Base-by-base conservation (phyloP, 2,113 vertebrate genomes). In the Hiodon tergisus region DNA sequence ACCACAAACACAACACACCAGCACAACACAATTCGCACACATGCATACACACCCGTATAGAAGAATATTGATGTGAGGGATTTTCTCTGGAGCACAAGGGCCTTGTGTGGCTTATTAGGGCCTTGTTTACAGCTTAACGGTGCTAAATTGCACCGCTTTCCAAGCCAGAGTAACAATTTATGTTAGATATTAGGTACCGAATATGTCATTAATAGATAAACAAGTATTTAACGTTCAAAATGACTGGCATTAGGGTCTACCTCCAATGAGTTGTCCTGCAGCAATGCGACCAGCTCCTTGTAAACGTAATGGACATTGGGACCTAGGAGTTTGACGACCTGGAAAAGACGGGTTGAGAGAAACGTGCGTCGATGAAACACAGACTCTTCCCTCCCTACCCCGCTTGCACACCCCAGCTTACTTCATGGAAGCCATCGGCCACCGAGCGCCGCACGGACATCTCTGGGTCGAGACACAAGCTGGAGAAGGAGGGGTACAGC, bases 251-350 rank as follows among this genome's bases (percentile, higher is more conserved):
- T 2, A 10, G 14, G 16, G 16, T 66, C 85, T 92, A 98, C 96
- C 95, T 98, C 95, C 81, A 98, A 82, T 75, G 95, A 93, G 53
- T 97, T 93, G 70, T 98, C 96, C 80, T 98, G 94, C 84, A 98
- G 90, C 10, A 98, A 83, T 0, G 90, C 83, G 80, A 98, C 86
- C 79, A 97, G 87, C 85, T 97, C 95, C 88, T 96, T 96, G 85
- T 96, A 93, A 85, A 96, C 90, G 80, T 94, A 83, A 77, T 93
- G 94, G 50, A 94, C 93, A 75, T 92, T 92, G 79, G 93, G 90
- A 83, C 92, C 91, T 67, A 98, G 91, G 87, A 97, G 91, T 85
- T 96, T 96, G 84, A 93, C 92, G 85, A 98, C 94, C 95, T 97
- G 84, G 53, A 83, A 87, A 85, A 88, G 5, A 46, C 0, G 6